Conservation (phyloP, 2,888 invertebrate species). For the Idaea straminata region DNA sequence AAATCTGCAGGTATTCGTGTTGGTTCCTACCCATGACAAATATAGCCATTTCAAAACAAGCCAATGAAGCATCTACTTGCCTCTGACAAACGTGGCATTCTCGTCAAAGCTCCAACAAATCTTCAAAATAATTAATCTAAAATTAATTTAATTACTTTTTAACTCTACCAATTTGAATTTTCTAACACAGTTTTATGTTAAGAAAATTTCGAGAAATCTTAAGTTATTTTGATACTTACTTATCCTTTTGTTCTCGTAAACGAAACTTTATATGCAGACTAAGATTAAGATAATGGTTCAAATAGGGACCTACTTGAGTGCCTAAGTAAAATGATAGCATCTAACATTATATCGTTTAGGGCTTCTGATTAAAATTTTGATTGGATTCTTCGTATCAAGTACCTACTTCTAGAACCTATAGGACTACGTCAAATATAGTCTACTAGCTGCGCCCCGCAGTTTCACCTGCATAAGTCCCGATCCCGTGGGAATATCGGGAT, state of each 20-base stretch:
- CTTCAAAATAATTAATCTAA: constrained; percentile 25
- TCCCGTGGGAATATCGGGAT: too few relatives aligned
- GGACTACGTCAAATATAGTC: too few relatives aligned
- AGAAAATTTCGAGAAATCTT: constrained; percentile 52
- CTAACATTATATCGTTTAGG: constrained; percentile 6
- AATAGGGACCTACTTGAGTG: neutral
- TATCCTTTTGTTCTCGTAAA: constrained; percentile 59
- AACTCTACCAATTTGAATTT: constrained; percentile 30
- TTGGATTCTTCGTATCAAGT: neutral
- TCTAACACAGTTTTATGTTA: constrained; percentile 45
- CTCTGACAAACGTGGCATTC: neutral
- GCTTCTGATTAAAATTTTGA: constrained; percentile 16
- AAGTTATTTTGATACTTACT: constrained; percentile 51
- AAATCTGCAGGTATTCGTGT: too few relatives aligned
- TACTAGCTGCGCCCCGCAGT: too few relatives aligned
- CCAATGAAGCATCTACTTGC: too few relatives aligned
- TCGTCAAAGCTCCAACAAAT: constrained; percentile 9
- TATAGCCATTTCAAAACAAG: neutral
- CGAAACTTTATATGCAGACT: constrained; percentile 57
- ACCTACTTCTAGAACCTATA: neutral
- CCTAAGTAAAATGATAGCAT: neutral
- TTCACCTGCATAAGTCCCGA: too few relatives aligned
- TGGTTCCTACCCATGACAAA: too few relatives aligned
- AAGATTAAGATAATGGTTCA: constrained; percentile 37
- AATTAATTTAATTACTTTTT: constrained; percentile 26